These are phyloP conservation scores for Ispidina picta DNA, from an alignment of 2,797 vertebrate genomes.

Conservation along the genomic window DNA sequence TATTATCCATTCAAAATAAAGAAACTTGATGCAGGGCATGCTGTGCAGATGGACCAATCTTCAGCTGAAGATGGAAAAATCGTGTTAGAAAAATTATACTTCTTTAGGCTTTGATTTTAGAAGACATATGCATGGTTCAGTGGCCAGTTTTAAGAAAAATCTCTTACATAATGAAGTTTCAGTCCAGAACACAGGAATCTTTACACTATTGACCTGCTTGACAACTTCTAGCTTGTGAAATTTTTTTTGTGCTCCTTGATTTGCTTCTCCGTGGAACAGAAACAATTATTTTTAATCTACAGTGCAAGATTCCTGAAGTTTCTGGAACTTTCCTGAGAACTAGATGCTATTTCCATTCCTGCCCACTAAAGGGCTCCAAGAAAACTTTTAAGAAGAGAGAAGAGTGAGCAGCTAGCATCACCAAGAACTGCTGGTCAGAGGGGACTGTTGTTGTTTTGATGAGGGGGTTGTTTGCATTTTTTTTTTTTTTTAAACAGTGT, in stretches of 20 bases:
- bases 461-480: no score
- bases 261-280: not conserved
- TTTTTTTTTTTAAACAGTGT: not conserved
- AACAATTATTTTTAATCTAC: not conserved
- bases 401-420: not conserved
- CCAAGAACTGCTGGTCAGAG: not conserved
- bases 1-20: constrained; percentile 47
- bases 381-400: not conserved
- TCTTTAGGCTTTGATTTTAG: not conserved
- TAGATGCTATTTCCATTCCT: not conserved
- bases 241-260: not conserved
- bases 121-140: not conserved
- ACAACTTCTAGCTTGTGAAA: not conserved
- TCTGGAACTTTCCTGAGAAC: not conserved
- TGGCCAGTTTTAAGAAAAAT: not conserved
- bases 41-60: constrained; percentile 35
- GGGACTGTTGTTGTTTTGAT: accelerated
- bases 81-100: not conserved
- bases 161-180: not conserved
- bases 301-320: not conserved
- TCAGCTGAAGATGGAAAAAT: not conserved
- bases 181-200: not conserved
- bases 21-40: not conserved
- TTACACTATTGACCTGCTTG: not conserved
- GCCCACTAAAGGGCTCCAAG: not conserved